phyloP scores from a whole-genome alignment of 1,140 invertebrate species.

The Samia ricini region DNA sequence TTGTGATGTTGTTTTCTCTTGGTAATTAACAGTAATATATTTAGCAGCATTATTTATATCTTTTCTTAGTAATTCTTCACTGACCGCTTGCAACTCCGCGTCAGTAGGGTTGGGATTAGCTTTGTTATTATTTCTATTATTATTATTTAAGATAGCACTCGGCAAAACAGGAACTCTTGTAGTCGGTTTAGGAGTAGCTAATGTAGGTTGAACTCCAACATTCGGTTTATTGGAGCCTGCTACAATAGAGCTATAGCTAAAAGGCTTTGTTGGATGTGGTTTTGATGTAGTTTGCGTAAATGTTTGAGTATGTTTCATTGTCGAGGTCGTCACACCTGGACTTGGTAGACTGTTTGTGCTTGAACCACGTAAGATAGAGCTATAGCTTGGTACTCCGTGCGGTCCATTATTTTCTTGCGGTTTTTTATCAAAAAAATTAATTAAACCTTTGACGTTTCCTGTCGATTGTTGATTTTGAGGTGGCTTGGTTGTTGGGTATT shows the following conservation, averaged over 20 bases:
- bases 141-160: constrained; percentile 60
- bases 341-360: constrained; percentile 26
- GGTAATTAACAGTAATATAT: constrained; percentile 83
- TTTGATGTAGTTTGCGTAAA: constrained; percentile 18
- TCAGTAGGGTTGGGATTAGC: constrained; percentile 56
- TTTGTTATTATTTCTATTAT: constrained; percentile 43
- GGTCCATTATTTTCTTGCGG: constrained; percentile 23
- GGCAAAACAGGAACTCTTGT: constrained; percentile 44
- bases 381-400: constrained; percentile 50
- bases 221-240: constrained; percentile 40
- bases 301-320: background rate
- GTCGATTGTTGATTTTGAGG: constrained; percentile 24
- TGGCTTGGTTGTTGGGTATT: constrained; percentile 27
- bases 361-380: constrained; percentile 47
- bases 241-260: constrained; percentile 50
- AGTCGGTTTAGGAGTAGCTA: constrained; percentile 30
- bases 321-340: constrained; percentile 6
- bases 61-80: constrained; percentile 85
- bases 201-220: constrained; percentile 11
- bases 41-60: constrained; percentile 84
- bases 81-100: constrained; percentile 81
- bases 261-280: constrained; percentile 34
- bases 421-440: constrained; percentile 63
- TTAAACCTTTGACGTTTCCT: constrained; percentile 63
- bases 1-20: constrained; percentile 83